Percentiles rank a stretch among this genome's conserved stretches.
Conservation (phyloP, 2,113 vertebrate species). For the Cochlearius cochlearius region DNA sequence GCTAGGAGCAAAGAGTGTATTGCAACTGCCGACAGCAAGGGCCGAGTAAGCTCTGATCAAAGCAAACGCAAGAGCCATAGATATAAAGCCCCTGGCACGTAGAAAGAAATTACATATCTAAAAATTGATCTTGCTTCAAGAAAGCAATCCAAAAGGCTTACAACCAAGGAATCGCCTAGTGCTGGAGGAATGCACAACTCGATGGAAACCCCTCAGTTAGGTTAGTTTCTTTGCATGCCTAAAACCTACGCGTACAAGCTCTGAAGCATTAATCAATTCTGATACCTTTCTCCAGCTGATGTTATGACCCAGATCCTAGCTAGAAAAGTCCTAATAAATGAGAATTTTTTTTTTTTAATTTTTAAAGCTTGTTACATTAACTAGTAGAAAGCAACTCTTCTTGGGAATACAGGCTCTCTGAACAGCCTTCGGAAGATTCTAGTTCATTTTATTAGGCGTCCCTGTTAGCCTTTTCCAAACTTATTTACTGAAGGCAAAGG, state of each 20-base stretch:
- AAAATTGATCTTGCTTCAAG: background rate
- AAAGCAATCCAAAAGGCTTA: background rate
- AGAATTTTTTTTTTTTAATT: background rate
- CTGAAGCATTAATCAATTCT: background rate
- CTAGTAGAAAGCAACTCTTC: background rate
- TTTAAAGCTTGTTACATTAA: background rate
- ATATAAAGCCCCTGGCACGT: background rate
- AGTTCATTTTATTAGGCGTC: background rate
- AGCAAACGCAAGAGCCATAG: background rate
- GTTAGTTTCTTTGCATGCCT: background rate
- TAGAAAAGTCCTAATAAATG: background rate
- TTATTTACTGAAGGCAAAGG: constrained; percentile 47
- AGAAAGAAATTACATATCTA: background rate
- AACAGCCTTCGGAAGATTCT: background rate
- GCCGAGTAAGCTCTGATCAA: background rate
- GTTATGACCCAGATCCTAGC: background rate
- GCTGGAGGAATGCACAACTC: background rate
- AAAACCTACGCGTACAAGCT: background rate
- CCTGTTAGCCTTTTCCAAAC: constrained; percentile 1
- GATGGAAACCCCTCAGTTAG: background rate
- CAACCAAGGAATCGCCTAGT: background rate
- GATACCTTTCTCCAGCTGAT: background rate
- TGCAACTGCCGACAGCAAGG: background rate
- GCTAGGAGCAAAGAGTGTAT: background rate
- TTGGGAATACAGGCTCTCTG: background rate